Evolutionary conservation across 1,140 invertebrate species (phyloP).

Genomic region (Megalopta genalis): DNA sequence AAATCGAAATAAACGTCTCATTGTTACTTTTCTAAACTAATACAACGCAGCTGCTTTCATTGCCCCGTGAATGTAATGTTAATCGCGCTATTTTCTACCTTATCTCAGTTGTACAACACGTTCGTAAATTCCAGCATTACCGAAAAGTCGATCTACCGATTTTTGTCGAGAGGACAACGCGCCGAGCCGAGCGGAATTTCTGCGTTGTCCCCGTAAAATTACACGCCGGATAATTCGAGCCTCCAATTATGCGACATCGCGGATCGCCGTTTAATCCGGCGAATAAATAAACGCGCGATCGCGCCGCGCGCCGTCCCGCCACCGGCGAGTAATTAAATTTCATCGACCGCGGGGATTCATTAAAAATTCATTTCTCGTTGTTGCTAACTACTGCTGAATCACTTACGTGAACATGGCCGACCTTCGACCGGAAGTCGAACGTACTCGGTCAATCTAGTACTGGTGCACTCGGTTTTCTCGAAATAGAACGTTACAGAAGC

Average conservation of each 20-base stretch:
- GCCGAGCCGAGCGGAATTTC: conserved; percentile 10
- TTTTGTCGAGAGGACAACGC: too few species aligned
- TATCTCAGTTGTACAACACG: too few species aligned
- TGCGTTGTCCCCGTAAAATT: conserved; percentile 4
- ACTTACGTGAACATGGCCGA: neutral
- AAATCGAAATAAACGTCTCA: too few species aligned
- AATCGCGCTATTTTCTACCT: too few species aligned
- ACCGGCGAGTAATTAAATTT: conserved; percentile 4
- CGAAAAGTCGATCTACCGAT: too few species aligned
- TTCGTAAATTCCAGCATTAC: too few species aligned
- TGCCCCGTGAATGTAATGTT: too few species aligned
- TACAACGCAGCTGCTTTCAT: too few species aligned
- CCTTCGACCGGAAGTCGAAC: neutral
- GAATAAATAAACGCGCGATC: neutral
- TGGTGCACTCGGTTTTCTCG: too few species aligned
- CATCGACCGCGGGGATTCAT: neutral
- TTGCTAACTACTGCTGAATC: neutral
- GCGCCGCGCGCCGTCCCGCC: too few species aligned
- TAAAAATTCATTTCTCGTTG: conserved; percentile 2
- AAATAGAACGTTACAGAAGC: neutral
- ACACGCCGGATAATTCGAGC: conserved; percentile 9
- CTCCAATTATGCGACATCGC: neutral
- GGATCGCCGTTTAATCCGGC: neutral
- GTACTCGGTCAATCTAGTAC: too few species aligned
- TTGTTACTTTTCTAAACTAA: too few species aligned